Base-by-base conservation (phyloP, 2,113 vertebrate species). In the Alosa alosa region DNA sequence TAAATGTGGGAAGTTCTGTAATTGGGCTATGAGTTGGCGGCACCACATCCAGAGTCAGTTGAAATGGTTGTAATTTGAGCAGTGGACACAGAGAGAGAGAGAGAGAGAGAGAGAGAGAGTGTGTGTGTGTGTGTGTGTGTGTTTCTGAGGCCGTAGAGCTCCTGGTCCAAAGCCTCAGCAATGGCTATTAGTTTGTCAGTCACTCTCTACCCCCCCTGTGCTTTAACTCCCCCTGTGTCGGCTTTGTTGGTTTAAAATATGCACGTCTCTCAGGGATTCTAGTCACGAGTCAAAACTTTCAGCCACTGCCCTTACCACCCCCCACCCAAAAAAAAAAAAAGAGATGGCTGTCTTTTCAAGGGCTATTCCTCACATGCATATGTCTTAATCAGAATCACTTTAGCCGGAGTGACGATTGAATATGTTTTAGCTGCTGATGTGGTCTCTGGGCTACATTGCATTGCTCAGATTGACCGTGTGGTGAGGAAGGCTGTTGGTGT, bases 381-480 rank as follows among this genome's bases (percentile, higher is more conserved):
- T 6, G 18, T 60, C 55, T 60, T 60, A 60, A 5, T 60, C 5
- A 13, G 2, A 22, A 44, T 60, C 15, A 60, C 55, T 60, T 49
- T 13, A 49, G 41, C 41, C 41, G 41, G 41, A 44, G 87, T 87
- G 90, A 89, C 88, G 91, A 90, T 90, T 89, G 17, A 82, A 39
- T 83, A 20, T 92, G 93, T 95, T 88, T 11, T 3, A 20, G 18
- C 18, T 22, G 55, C 55, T 22, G 4, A 22, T 60, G 18, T 60
- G 20, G 18, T 7, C 6, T 60, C 3, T 60, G 20, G 20, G 20
- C 18, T 60, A 3, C 6, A 5, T 55, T 17, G 3, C 13, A 4
- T 4, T 18, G 17, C 52, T 49, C 47, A 55, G 52, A 55, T 55
- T 55, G 52, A 18, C 1, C 15, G 15, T 18, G 15, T 55, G 15